Evolutionary conservation across 1,140 invertebrate genomes (phyloP).

Genomic region (Geopemphigus sp.): DNA sequence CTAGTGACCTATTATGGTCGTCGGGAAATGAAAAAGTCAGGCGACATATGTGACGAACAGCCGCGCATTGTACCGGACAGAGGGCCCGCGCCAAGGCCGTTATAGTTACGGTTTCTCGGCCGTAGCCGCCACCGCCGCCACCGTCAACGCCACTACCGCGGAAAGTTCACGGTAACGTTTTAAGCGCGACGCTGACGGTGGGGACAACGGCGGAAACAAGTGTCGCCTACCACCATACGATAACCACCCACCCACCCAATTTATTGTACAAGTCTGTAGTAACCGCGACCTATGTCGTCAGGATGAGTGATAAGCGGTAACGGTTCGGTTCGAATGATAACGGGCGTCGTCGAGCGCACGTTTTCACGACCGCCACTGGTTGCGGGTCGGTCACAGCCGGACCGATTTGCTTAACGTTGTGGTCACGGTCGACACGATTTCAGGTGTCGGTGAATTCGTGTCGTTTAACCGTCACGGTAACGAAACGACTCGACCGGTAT

Average conservation of each 20-base stretch:
- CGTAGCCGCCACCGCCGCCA: background rate
- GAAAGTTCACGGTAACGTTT: slow-evolving; percentile 10
- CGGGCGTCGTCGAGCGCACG: too few species aligned
- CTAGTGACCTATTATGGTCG: slow-evolving; percentile 16
- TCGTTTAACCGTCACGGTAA: too few species aligned
- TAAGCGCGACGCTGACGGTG: background rate
- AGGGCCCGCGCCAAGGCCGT: slow-evolving; percentile 36
- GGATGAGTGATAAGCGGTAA: background rate
- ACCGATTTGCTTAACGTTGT: too few species aligned
- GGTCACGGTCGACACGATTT: too few species aligned
- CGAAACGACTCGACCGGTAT: too few species aligned
- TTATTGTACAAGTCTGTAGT: too few species aligned
- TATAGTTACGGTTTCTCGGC: background rate
- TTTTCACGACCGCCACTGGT: too few species aligned
- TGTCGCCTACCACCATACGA: background rate
- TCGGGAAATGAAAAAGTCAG: background rate
- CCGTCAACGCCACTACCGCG: background rate
- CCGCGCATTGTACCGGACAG: background rate
- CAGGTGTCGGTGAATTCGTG: too few species aligned
- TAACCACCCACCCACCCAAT: too few species aligned
- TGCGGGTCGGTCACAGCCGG: too few species aligned
- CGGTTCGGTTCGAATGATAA: background rate
- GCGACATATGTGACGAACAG: background rate
- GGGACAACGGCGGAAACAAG: background rate
- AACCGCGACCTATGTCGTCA: background rate